phyloP scores from a whole-genome alignment of 2,113 vertebrate genomes.

The Hydrolagus affinis region DNA sequence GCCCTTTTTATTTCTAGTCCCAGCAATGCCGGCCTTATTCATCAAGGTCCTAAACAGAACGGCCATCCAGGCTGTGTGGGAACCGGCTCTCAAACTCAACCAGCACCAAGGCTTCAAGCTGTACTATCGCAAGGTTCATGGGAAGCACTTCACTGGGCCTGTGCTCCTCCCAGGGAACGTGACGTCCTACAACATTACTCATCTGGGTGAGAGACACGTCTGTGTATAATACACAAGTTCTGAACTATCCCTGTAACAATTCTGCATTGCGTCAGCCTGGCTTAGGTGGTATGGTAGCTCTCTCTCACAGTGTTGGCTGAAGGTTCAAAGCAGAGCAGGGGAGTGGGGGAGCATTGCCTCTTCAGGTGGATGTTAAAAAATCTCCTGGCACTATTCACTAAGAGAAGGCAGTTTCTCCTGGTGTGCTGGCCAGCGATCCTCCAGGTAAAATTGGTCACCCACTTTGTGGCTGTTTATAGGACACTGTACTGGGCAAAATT shows the following conservation, averaged over 20 bases:
- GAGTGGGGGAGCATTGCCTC: no score
- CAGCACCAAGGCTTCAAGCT: constrained; percentile 82
- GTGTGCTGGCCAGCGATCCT: no score
- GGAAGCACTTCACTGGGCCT: constrained; percentile 68
- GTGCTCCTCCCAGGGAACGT: constrained; percentile 70
- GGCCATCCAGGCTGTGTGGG: constrained; percentile 74
- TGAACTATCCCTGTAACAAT: neutral
- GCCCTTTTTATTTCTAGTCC: constrained; percentile 62
- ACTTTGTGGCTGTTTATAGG: no score
- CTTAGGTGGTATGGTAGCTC: no score
- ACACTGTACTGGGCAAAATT: no score
- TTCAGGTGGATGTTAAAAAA: no score
- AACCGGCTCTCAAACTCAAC: constrained; percentile 77
- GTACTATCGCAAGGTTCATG: constrained; percentile 76
- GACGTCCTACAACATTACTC: constrained; percentile 80
- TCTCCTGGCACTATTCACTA: no score
- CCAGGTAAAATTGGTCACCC: no score
- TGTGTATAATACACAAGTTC: neutral
- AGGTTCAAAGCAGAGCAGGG: no score
- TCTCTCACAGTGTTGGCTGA: no score
- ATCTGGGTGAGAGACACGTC: constrained; percentile 68
- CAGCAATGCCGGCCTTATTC: constrained; percentile 72
- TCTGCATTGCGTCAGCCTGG: no score
- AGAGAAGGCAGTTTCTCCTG: no score
- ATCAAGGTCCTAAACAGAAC: constrained; percentile 77